Conservation (phyloP, 2,113 vertebrate genomes). For the Gallinago undulata region DNA sequence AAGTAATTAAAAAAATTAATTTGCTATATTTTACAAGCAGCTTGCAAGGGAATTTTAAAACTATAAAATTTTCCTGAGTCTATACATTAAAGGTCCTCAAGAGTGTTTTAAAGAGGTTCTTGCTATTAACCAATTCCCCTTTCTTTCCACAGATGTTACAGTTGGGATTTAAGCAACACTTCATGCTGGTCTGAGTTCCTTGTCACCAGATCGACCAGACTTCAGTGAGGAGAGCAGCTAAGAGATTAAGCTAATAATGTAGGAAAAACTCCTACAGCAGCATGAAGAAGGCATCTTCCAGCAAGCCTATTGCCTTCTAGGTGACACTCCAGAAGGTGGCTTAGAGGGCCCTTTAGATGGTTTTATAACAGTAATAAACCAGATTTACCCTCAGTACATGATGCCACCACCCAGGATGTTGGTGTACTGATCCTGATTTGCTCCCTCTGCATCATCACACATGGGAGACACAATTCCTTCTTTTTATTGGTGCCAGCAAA, state of each 20-base stretch:
- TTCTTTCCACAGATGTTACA: background rate
- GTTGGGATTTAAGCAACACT: background rate
- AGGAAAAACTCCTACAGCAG: background rate
- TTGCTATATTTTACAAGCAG: background rate
- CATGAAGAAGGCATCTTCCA: background rate
- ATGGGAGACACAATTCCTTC: background rate
- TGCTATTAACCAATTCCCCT: background rate
- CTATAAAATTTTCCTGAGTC: background rate
- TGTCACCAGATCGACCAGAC: background rate
- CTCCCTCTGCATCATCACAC: accelerated
- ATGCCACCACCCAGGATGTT: background rate
- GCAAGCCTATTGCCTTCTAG: background rate
- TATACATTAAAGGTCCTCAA: background rate
- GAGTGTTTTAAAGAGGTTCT: background rate
- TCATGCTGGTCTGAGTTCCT: background rate
- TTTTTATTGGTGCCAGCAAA: background rate
- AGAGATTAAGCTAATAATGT: background rate
- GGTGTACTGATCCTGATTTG: background rate
- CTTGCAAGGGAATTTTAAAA: background rate
- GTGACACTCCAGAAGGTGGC: background rate
- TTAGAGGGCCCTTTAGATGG: background rate
- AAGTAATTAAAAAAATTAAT: background rate
- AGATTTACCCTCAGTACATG: accelerated
- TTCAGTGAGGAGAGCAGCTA: background rate
- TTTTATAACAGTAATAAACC: background rate